phyloP scores from a whole-genome alignment of 2,113 vertebrate genomes.

The Leptobrachium ailaonicum region DNA sequence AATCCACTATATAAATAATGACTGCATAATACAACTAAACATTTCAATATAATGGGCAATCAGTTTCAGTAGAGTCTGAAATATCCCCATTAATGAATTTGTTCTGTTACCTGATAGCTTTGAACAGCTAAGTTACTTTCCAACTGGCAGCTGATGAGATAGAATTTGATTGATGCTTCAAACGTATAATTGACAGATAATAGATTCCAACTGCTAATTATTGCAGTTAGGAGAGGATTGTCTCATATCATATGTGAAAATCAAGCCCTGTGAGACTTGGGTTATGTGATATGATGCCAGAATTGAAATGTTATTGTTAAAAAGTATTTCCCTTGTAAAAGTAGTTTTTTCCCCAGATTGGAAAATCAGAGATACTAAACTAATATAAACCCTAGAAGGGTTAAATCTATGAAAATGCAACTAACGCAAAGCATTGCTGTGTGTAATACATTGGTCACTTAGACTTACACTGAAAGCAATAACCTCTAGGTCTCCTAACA shows the following conservation, averaged over 20 bases:
- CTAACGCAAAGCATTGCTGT: too few relatives aligned
- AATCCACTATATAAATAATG: conserved; percentile 1
- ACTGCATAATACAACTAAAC: conserved; percentile 16
- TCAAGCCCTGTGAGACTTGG: conserved; percentile 31
- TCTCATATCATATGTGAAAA: conserved; percentile 39
- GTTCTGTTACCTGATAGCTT: conserved; percentile 43
- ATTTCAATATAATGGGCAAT: conserved; percentile 19
- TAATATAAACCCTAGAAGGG: too few relatives aligned
- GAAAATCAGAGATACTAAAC: not conserved
- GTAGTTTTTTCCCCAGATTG: not conserved
- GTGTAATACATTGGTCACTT: too few relatives aligned
- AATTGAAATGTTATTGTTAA: conserved; percentile 16
- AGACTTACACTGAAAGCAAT: too few relatives aligned
- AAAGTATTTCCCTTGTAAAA: not conserved
- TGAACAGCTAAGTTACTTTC: conserved; percentile 36
- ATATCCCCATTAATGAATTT: conserved; percentile 37
- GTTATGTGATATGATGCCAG: conserved; percentile 22
- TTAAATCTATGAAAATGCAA: too few relatives aligned
- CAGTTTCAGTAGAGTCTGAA: conserved; percentile 30
- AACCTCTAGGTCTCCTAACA: too few relatives aligned
- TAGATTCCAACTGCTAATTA: conserved; percentile 49
- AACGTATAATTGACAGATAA: conserved; percentile 45
- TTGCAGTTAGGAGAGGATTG: conserved; percentile 31
- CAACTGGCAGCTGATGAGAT: conserved; percentile 45
- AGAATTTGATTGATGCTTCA: conserved; percentile 40